phyloP scores from a whole-genome alignment of 2,797 vertebrate species.

The Sparidentex hasta region DNA sequence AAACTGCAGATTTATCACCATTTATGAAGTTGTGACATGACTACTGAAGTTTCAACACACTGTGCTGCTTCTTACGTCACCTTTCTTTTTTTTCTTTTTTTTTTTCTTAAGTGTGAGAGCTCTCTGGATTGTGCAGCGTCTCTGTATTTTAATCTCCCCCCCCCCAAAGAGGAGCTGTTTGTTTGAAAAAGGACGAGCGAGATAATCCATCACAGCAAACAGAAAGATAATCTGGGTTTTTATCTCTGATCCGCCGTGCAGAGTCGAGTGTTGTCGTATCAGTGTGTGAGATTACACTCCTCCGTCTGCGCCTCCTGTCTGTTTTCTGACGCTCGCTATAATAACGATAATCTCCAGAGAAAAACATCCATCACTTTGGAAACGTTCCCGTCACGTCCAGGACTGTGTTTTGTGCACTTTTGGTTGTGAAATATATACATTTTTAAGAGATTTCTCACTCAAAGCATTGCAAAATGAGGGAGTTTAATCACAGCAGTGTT shows the following conservation, averaged over 20 bases:
- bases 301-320: not conserved
- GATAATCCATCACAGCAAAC: conserved; percentile 20
- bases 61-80: not conserved
- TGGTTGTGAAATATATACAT: no score
- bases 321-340: not conserved
- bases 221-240: conserved; percentile 18
- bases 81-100: no score
- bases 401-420: no score
- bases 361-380: not conserved
- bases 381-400: not conserved
- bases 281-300: no score
- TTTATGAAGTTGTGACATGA: conserved; percentile 2
- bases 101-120: not conserved
- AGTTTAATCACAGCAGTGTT: no score
- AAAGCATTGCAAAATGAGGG: no score
- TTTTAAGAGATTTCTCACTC: no score
- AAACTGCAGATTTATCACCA: not conserved
- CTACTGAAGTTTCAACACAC: not conserved
- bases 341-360: not conserved
- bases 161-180: not conserved
- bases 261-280: not conserved
- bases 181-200: not conserved
- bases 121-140: not conserved
- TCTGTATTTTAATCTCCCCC: conserved; percentile 13
- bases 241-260: conserved; percentile 16